Conservation (phyloP, 2,113 vertebrate genomes). For the Turnix velox region DNA sequence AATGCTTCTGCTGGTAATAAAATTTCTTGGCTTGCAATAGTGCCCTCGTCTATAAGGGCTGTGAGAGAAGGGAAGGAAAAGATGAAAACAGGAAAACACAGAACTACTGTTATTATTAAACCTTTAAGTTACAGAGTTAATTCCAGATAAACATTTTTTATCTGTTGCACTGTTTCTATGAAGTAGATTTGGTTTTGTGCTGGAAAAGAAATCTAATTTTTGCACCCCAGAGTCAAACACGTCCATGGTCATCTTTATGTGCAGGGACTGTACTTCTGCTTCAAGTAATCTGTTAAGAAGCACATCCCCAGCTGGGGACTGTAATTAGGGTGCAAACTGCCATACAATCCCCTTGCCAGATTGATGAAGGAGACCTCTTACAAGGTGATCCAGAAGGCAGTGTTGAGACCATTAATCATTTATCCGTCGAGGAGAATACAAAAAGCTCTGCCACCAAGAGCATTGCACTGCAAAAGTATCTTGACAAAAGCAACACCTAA, state of each 20-base stretch:
- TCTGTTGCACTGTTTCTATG: constrained; percentile 15
- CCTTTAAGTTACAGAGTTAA: constrained; percentile 50
- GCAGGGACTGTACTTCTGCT: neutral
- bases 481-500: neutral
- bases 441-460: constrained; percentile 28
- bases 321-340: constrained; percentile 64
- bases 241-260: constrained; percentile 6
- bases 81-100: neutral
- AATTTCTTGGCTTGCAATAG: constrained; percentile 59
- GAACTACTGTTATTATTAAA: constrained; percentile 33
- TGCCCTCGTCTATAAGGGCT: constrained; percentile 9
- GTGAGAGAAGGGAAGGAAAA: constrained; percentile 6
- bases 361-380: constrained; percentile 59
- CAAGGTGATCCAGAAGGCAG: constrained; percentile 62
- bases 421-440: constrained; percentile 25
- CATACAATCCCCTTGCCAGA: constrained; percentile 52
- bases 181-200: constrained; percentile 17
- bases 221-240: neutral
- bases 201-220: constrained; percentile 23
- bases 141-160: constrained; percentile 45
- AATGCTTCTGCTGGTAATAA: constrained; percentile 63
- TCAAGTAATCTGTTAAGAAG: constrained; percentile 53
- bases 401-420: constrained; percentile 45
- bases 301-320: constrained; percentile 55
- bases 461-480: neutral